phyloP scores from a whole-genome alignment of 2,888 invertebrate species.

The Lottia gigantea region DNA sequence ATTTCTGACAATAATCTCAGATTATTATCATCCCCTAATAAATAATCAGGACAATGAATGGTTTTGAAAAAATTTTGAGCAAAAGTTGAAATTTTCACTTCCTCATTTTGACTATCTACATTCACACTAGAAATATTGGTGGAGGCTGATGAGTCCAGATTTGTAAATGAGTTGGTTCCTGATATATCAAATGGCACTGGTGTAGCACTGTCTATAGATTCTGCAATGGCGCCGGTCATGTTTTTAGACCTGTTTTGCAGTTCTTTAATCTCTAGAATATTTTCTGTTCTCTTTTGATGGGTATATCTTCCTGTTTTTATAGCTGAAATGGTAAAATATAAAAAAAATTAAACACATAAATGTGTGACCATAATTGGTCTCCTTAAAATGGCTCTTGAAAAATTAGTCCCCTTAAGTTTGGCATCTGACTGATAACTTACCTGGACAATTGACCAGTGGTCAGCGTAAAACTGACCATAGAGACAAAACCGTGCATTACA shows the following conservation, averaged over 20 bases:
- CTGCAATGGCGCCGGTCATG: not conserved
- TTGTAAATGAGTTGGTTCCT: not conserved
- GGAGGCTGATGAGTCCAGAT: not conserved
- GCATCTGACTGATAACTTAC: too few species aligned
- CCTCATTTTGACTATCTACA: not conserved
- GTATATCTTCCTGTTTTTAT: conserved; percentile 66
- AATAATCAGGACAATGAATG: not conserved
- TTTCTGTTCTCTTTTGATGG: conserved; percentile 59
- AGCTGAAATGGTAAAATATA: conserved; percentile 40
- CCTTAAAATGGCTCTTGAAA: too few species aligned
- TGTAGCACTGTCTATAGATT: not conserved
- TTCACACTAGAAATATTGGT: not conserved
- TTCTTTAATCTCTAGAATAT: conserved; percentile 61
- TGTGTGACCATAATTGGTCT: too few species aligned
- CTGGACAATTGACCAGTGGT: too few species aligned
- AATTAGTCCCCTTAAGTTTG: too few species aligned
- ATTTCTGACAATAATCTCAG: not conserved
- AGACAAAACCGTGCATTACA: too few species aligned
- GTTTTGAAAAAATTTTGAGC: too few species aligned
- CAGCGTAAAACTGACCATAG: too few species aligned
- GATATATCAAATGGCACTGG: too few species aligned
- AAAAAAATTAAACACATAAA: too few species aligned
- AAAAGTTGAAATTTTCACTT: too few species aligned
- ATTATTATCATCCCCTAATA: not conserved
- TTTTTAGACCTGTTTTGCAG: conserved; percentile 29